Base-by-base conservation (phyloP, 2,888 invertebrate species). In the Linnaemya vulpina region DNA sequence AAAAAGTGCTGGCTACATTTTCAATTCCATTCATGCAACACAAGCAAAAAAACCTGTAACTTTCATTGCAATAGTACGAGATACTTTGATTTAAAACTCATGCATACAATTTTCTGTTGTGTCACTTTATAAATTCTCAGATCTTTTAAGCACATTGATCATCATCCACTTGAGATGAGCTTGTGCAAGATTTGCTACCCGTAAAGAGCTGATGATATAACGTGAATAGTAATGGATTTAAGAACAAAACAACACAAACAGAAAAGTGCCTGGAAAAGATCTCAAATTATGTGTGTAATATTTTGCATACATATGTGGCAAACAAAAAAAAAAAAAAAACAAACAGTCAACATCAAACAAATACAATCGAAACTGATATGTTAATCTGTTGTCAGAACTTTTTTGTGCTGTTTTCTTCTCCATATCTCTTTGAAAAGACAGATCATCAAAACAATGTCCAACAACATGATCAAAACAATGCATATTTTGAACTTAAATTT, bases 121-220 rank as follows among this genome's bases (percentile, higher is more conserved):
- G 89, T 87, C 90, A 91, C 91, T 91, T 90, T 90, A 91, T 90
- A 90, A 91, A 91, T 90, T 90, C 91, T 80, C 78, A 86, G 78
- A 85, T 82, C 78, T 78, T 71, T 82, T 13, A 60, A 68, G 43
- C 71, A 63, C 65, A 77, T 78, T 85, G 80, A 80, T 78, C 81
- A 75, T 73, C 79, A 70, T 49, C 35, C 65, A 60, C 38, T 60
- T 65, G 58, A 15, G 10, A 60, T 35, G 70, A 53, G n/a, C 3
- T 62, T 73, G 43, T 71, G 11, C 53, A 53, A 53, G 55, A 38
- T 30, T 30, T 20, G 9, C 62, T 70, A n/a, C n/a, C n/a, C n/a
- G n/a, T n/a, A 53, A 51, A 38, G n/a, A 55, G 38, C 22, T 74
- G 68, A 60, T 73, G 67, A 51, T 71, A 60, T 62, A 53, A 49